phyloP scores from a whole-genome alignment of 64 coral and sea anemone species.

The Exaiptasia diaphana region DNA sequence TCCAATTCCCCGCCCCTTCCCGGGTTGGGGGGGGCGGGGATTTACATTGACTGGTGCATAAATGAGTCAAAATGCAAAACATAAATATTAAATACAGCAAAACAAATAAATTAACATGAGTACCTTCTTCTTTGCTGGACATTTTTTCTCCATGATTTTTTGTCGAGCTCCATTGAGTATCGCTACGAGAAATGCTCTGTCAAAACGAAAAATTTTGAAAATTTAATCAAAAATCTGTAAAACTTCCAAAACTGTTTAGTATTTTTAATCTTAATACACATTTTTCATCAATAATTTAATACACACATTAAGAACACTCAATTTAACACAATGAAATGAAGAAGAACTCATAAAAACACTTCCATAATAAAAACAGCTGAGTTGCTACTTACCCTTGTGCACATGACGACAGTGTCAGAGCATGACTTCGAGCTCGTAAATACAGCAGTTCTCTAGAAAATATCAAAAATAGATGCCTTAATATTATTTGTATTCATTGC shows the following conservation, averaged over 20 bases:
- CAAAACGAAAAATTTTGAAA: neutral
- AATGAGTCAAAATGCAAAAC: no score
- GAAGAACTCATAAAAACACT: neutral
- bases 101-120: no score
- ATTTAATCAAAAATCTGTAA: neutral
- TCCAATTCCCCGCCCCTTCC: no score
- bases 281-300: no score
- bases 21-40: neutral
- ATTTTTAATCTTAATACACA: no score
- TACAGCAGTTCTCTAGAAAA: slow-evolving; percentile 71
- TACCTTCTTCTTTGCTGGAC: slow-evolving; percentile 82
- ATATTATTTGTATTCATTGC: no score
- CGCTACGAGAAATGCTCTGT: slow-evolving; percentile 87
- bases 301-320: no score
- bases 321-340: neutral
- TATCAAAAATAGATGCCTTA: neutral
- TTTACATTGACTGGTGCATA: neutral
- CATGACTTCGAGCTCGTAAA: slow-evolving; percentile 78
- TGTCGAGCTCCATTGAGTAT: slow-evolving; percentile 81
- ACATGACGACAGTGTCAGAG: slow-evolving; percentile 64
- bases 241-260: neutral
- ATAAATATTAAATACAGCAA: no score
- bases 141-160: slow-evolving; percentile 73
- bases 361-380: neutral
- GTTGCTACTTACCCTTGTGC: slow-evolving; percentile 72